Evolutionary conservation across 2,888 invertebrate genomes (phyloP).

Genomic region (Rhorus exstirpatorius): DNA sequence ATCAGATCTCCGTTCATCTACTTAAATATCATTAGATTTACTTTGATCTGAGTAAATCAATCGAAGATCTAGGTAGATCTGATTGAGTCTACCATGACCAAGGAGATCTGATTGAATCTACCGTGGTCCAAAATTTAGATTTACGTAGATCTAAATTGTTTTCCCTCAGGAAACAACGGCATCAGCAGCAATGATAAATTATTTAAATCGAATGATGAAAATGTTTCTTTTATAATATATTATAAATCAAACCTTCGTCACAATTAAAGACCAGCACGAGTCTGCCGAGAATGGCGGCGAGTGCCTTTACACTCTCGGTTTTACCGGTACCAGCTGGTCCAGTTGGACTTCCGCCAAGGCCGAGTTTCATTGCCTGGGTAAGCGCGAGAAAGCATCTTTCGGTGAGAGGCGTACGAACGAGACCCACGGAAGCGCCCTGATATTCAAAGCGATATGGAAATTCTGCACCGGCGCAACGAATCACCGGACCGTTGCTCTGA

Average conservation of each 20-base stretch:
- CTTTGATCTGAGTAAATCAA: too few species aligned
- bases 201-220: too few species aligned
- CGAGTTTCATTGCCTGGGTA: slow-evolving; percentile 98
- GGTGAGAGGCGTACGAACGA: slow-evolving; percentile 98
- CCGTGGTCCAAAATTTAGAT: too few species aligned
- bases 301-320: slow-evolving; percentile 98
- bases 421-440: slow-evolving; percentile 97
- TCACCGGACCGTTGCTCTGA: slow-evolving; percentile 88
- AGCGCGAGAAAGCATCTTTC: slow-evolving; percentile 99
- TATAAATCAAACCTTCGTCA: slow-evolving; percentile 90
- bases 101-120: too few species aligned
- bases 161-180: too few species aligned
- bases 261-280: slow-evolving; percentile 99
- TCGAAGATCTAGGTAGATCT: too few species aligned
- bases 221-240: too few species aligned
- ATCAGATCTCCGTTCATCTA: too few species aligned
- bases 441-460: slow-evolving; percentile 99
- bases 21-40: too few species aligned
- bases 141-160: too few species aligned
- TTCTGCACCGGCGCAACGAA: slow-evolving; percentile 97
- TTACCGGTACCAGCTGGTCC: slow-evolving; percentile 99
- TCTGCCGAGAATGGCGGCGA: slow-evolving; percentile 95
- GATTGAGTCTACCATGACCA: too few species aligned
- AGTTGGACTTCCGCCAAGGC: slow-evolving; percentile 99
- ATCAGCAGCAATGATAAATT: too few species aligned